phyloP scores from a whole-genome alignment of 2,113 vertebrate genomes.

The Apodemus speciosus region DNA sequence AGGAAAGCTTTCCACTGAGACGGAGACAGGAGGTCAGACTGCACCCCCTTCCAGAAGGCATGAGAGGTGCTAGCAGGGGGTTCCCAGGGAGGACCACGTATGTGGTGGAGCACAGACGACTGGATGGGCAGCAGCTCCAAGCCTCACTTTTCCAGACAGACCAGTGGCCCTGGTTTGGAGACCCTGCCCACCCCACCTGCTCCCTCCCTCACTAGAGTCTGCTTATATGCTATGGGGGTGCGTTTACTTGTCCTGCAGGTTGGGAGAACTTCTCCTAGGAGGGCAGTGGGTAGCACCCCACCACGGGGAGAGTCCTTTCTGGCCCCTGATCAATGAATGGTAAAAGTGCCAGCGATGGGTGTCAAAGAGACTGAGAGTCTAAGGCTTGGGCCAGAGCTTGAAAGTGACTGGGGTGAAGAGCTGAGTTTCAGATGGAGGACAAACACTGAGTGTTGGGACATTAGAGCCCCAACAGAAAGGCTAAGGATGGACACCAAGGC shows the following conservation, averaged over 20 bases:
- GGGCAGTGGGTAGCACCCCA: neutral
- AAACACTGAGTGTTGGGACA: neutral
- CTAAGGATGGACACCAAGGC: neutral
- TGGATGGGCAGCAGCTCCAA: neutral
- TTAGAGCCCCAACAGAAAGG: neutral
- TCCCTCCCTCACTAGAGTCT: neutral
- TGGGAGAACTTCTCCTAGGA: conserved; percentile 1
- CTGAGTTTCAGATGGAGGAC: neutral
- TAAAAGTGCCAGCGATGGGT: neutral
- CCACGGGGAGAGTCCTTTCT: neutral
- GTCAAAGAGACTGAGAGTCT: neutral
- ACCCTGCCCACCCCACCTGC: neutral
- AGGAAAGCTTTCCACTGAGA: conserved; percentile 40
- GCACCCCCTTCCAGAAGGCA: conserved; percentile 45
- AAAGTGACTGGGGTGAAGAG: neutral
- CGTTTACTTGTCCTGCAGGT: neutral
- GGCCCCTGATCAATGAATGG: neutral
- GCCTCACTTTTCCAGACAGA: neutral
- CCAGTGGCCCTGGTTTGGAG: neutral
- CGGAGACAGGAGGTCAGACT: conserved; percentile 59
- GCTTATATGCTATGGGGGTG: neutral
- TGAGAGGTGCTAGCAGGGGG: neutral
- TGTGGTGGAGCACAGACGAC: neutral
- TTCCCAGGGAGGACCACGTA: neutral
- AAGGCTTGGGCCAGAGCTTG: neutral